Percentiles rank a stretch among this genome's conserved stretches.
These are phyloP conservation scores for Falco naumanni DNA, from an alignment of 2,797 vertebrate species.

Conservation along the genomic window DNA sequence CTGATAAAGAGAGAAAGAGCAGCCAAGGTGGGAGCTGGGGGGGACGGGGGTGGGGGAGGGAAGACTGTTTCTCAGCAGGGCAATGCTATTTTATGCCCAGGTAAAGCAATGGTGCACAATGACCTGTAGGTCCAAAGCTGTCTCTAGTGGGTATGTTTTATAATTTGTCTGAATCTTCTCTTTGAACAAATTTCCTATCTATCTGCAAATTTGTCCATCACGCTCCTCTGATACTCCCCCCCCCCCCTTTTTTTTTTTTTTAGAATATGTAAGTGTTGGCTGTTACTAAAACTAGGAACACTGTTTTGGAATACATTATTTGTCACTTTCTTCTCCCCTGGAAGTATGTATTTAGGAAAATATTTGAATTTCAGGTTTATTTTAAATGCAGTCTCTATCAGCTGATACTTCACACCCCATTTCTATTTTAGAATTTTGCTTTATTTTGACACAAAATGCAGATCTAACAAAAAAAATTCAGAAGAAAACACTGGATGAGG, in stretches of 20 bases:
- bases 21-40: neutral
- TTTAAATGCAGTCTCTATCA: neutral
- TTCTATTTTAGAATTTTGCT: neutral
- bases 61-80: neutral
- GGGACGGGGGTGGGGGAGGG: too few relatives aligned
- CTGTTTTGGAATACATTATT: neutral
- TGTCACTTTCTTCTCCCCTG: neutral
- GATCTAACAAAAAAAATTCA: neutral
- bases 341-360: neutral
- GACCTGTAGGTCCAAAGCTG: neutral
- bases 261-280: fast-evolving
- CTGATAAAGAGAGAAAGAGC: neutral
- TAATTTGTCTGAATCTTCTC: neutral
- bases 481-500: neutral
- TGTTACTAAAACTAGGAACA: neutral
- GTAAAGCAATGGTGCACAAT: neutral
- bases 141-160: neutral
- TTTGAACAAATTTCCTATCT: neutral
- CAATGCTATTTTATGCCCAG: neutral
- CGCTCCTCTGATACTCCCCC: neutral
- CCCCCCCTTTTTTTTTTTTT: neutral
- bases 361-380: neutral
- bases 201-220: neutral
- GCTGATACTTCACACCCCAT: neutral
- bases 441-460: neutral